These are phyloP conservation scores for Plectrocnemia conspersa DNA, from an alignment of 1,140 invertebrate species.

Conservation along the genomic window DNA sequence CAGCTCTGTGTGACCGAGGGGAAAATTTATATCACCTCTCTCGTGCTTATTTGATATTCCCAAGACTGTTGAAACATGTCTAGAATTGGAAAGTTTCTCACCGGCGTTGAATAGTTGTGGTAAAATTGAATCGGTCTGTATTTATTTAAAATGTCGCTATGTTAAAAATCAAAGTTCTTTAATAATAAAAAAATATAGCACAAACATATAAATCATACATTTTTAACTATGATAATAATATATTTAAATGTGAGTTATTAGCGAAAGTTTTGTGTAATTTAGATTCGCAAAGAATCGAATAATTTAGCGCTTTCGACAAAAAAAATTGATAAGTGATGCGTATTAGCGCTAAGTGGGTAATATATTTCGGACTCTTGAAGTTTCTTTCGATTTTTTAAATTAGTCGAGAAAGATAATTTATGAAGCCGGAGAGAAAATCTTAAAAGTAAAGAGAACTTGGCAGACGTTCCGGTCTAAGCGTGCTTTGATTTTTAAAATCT, in stretches of 20 bases:
- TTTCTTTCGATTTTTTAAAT: conserved; percentile 13
- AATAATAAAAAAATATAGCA: no score
- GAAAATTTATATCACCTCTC: conserved; percentile 16
- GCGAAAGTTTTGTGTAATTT: no score
- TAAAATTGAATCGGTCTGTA: conserved; percentile 5
- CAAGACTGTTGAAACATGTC: conserved; percentile 22
- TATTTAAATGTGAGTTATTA: neutral
- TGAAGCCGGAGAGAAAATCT: neutral
- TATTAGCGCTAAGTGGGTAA: conserved; percentile 17
- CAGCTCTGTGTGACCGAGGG: neutral
- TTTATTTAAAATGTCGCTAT: neutral
- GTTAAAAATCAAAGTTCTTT: no score
- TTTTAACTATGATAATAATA: neutral
- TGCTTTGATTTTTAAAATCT: conserved; percentile 28
- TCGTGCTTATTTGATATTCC: conserved; percentile 28
- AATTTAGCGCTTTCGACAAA: no score
- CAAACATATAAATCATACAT: no score
- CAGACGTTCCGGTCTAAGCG: conserved; percentile 15
- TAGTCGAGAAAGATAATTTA: conserved; percentile 1
- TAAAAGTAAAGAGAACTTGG: conserved; percentile 16
- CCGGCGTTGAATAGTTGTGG: conserved; percentile 16
- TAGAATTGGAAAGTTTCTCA: conserved; percentile 24
- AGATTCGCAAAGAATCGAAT: no score
- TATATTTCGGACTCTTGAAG: conserved; percentile 18
- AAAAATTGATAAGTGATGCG: conserved; percentile 19